Evolutionary conservation across 2,797 vertebrate species (phyloP).

Genomic region (Mormyrops boulengeri): DNA sequence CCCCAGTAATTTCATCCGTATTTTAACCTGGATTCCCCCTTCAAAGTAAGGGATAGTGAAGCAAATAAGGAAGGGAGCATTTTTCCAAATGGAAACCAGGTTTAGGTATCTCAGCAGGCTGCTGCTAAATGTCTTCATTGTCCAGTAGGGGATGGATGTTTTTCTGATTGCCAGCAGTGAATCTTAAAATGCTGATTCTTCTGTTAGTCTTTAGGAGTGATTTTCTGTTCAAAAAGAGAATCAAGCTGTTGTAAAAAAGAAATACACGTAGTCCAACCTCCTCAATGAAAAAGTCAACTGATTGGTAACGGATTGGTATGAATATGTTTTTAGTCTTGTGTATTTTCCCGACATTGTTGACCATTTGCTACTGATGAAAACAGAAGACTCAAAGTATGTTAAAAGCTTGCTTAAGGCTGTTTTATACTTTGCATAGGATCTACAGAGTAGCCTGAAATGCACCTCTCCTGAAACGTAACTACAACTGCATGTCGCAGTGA

Average conservation of each 20-base stretch:
- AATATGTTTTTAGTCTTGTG: neutral
- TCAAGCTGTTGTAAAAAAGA: neutral
- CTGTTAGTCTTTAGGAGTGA: neutral
- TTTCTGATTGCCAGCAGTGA: neutral
- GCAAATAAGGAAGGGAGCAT: neutral
- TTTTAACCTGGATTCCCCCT: slow-evolving; percentile 1
- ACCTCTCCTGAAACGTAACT: neutral
- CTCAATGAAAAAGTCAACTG: neutral
- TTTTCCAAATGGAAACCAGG: neutral
- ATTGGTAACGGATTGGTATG: neutral
- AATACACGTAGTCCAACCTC: neutral
- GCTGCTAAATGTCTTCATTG: neutral
- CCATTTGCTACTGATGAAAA: neutral
- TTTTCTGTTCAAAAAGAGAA: neutral
- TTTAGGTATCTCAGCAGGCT: neutral
- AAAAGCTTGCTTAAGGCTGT: neutral
- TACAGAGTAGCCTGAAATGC: neutral
- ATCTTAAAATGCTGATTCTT: neutral
- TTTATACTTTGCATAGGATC: neutral
- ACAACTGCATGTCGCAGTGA: neutral
- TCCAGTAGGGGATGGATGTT: neutral
- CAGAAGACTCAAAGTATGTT: neutral
- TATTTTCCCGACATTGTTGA: neutral
- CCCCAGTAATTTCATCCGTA: neutral
- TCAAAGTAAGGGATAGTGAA: neutral